These are phyloP conservation scores for Gorsachius goisagi DNA, from an alignment of 2,113 vertebrate genomes.

Conservation along the genomic window DNA sequence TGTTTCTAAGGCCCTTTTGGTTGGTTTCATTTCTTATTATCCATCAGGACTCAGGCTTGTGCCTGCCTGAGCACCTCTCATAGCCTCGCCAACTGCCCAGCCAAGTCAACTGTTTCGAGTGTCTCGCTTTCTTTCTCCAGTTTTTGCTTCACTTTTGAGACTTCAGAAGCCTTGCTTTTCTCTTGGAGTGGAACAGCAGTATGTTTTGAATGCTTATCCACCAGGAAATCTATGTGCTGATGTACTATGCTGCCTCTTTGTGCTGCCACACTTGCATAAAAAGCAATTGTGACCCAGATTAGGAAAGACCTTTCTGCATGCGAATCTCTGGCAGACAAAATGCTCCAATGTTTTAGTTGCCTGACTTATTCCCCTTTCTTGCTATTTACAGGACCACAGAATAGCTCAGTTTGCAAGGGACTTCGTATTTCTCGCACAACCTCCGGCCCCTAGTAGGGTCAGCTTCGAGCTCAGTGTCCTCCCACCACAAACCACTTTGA, in stretches of 20 bases:
- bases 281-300: neutral
- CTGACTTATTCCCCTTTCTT: neutral
- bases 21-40: neutral
- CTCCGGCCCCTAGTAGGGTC: neutral
- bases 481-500: neutral
- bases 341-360: neutral
- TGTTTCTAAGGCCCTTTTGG: neutral
- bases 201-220: neutral
- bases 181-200: rapidly evolving
- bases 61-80: neutral
- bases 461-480: neutral
- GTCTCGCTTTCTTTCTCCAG: neutral
- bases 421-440: neutral
- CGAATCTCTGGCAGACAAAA: neutral
- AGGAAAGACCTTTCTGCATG: neutral
- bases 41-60: neutral
- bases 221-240: neutral
- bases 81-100: neutral
- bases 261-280: neutral
- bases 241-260: neutral
- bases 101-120: neutral
- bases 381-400: neutral
- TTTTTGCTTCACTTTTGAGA: neutral
- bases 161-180: neutral
- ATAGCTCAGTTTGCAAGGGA: neutral